These are phyloP conservation scores for Metaphire vulgaris DNA, from an alignment of 1,140 invertebrate species.

Conservation along the genomic window DNA sequence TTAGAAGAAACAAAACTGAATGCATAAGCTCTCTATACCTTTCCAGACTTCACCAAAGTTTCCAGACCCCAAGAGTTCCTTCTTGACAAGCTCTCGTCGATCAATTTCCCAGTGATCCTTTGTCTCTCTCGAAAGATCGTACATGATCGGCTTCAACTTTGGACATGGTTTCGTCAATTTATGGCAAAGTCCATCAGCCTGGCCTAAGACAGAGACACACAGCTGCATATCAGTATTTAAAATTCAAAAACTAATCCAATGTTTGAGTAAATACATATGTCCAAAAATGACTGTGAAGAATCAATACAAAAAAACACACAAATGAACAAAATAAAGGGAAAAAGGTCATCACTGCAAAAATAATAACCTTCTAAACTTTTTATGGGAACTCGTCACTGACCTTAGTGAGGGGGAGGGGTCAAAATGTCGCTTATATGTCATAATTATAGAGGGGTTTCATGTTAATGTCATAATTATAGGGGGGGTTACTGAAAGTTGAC, in stretches of 20 bases:
- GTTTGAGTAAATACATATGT: not conserved
- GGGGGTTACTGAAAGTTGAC: no score
- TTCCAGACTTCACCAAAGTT: constrained; percentile 99
- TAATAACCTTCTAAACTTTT: no score
- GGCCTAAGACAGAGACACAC: constrained; percentile 48
- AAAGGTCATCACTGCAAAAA: no score
- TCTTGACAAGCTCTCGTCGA: constrained; percentile 83
- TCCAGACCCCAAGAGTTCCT: constrained; percentile 89
- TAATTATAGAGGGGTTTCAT: no score
- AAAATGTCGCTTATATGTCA: no score
- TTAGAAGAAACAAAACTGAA: no score
- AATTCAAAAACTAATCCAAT: not conserved
- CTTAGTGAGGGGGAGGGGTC: no score
- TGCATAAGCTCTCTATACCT: no score
- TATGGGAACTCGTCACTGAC: no score
- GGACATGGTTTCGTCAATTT: constrained; percentile 23
- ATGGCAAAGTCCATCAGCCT: constrained; percentile 25
- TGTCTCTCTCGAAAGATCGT: constrained; percentile 90
- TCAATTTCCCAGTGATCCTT: constrained; percentile 99
- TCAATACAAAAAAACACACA: not conserved
- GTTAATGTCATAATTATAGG: no score
- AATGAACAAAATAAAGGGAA: not conserved
- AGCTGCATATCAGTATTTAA: not conserved
- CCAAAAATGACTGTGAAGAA: not conserved
- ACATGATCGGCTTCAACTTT: constrained; percentile 77